phyloP scores from a whole-genome alignment of 2,113 vertebrate genomes.

The Pluvialis apricaria region DNA sequence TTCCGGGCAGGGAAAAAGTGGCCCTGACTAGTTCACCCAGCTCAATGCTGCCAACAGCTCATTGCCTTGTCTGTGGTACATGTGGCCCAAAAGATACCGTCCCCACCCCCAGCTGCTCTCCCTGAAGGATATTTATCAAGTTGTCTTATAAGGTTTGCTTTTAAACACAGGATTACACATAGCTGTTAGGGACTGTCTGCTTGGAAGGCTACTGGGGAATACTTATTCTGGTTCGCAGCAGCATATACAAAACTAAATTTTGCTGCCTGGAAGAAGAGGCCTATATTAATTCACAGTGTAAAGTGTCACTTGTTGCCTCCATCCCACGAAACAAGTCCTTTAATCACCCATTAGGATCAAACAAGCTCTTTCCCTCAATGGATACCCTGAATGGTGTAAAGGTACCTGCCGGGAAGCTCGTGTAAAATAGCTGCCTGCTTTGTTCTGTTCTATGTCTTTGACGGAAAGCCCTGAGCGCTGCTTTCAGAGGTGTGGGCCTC shows the following conservation, averaged over 20 bases:
- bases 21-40: not conserved
- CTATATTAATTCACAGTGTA: not conserved
- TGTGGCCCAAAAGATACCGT: accelerated
- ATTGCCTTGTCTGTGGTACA: not conserved
- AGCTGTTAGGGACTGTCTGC: not conserved
- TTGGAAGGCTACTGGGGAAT: not conserved
- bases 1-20: not conserved
- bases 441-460: not conserved
- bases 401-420: not conserved
- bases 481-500: not conserved
- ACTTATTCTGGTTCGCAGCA: not conserved
- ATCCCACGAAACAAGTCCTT: not conserved
- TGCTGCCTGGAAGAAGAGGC: not conserved
- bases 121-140: not conserved
- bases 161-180: not conserved
- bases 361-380: not conserved
- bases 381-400: not conserved
- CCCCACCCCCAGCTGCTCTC: not conserved
- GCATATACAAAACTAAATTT: not conserved
- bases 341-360: not conserved
- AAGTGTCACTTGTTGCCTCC: not conserved
- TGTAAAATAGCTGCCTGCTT: not conserved
- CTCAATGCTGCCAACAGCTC: not conserved
- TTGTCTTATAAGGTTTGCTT: not conserved
- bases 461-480: not conserved